Base-by-base conservation (phyloP, 2,888 invertebrate genomes). In the Agrotis ipsilon region DNA sequence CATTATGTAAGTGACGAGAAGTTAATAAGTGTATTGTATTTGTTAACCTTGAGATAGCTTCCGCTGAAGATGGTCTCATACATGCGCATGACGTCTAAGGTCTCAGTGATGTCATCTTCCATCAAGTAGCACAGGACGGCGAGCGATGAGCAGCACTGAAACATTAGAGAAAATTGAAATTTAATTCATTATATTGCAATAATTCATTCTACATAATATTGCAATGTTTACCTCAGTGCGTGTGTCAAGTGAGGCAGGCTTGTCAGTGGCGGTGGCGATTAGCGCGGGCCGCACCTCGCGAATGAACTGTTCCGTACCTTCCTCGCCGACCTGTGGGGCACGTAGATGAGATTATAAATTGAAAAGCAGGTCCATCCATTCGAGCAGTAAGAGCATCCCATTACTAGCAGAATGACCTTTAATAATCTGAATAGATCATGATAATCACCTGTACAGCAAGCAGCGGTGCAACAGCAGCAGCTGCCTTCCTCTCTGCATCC, bases 91-190 rank as follows among this genome's bases (percentile, higher is more conserved):
- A 98, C 96, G 52, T 97, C 97, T 51, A 98, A 92, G 21, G 98
- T 97, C 86, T 98, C 98, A 0, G 97, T 97, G 76, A 97, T 96
- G 89, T 98, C 98, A 72, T 98, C 98, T 72, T 98, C 97, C 65
- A 98, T 97, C 72, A 99, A 94, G 90, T 99, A 99, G 87, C 98
- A 98, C 80, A 98, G 97, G 88, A 98, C 96, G 18, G 98, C 98
- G 84, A 99, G 93, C 0, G 99, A 97, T 82, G 97, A 97, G 87
- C 98, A 98, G 89, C 98, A 98, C 98, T 99, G 93, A 16, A 96
- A 94, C 13, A 52, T 24, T 3, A 39, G 14, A 65, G 24, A 46
- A 6, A 11, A n/a, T n/a, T n/a, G n/a, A n/a, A n/a, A n/a, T 2
- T 32, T 39, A 19, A 19, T 19, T 67, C 13, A 27, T 16, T 43